Conservation (phyloP, 1,140 invertebrate species). For the Muscidifurax raptorellus region DNA sequence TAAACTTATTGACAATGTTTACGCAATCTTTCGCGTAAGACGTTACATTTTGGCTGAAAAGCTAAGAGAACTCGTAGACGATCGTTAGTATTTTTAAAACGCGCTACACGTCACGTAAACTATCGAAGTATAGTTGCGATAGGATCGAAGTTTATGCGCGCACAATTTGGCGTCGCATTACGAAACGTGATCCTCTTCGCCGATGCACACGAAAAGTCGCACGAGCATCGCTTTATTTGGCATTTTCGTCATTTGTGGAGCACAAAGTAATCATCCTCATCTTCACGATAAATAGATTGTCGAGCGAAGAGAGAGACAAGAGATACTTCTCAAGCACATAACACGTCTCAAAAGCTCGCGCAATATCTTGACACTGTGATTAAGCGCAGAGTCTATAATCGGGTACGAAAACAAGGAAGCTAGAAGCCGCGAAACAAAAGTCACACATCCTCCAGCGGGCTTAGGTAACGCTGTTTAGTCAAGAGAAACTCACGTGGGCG, state of each 20-base stretch:
- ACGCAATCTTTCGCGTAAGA: too few species aligned
- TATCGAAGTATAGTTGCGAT: not conserved
- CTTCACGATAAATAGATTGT: too few species aligned
- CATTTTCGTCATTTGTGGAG: not conserved
- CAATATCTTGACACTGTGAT: not conserved
- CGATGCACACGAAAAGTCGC: too few species aligned
- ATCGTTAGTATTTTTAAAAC: not conserved
- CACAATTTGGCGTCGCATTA: not conserved
- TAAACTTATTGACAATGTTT: not conserved
- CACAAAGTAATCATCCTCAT: not conserved
- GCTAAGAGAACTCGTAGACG: too few species aligned
- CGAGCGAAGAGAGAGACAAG: too few species aligned
- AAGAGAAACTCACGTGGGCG: constrained; percentile 83
- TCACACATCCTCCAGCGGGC: not conserved
- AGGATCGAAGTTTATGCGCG: not conserved
- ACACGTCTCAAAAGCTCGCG: too few species aligned
- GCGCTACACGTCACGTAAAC: not conserved
- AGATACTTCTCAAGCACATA: too few species aligned
- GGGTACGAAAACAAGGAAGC: not conserved
- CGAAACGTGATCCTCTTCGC: not conserved
- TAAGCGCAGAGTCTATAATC: not conserved
- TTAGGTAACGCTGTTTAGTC: too few species aligned
- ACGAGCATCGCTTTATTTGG: not conserved
- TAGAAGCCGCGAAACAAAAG: not conserved
- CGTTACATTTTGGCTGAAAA: too few species aligned